phyloP scores from a whole-genome alignment of 2,113 vertebrate species.

The Tychaedon coryphoeus region DNA sequence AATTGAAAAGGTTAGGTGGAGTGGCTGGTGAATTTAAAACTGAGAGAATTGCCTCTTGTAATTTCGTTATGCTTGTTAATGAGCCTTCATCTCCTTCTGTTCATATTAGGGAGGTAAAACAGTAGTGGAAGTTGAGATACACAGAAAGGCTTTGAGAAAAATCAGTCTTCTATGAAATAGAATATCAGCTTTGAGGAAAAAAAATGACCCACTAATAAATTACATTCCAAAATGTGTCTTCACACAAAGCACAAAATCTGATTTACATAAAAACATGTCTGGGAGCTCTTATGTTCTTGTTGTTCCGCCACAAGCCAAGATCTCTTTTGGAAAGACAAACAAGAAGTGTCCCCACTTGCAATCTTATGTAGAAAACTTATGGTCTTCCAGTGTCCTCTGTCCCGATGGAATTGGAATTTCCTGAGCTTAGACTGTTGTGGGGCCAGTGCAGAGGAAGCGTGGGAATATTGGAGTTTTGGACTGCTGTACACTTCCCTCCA shows the following conservation, averaged over 20 bases:
- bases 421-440: neutral
- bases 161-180: slow-evolving; percentile 42
- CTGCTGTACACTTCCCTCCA: neutral
- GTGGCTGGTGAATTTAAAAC: slow-evolving; percentile 9
- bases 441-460: neutral
- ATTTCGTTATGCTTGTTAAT: slow-evolving; percentile 50
- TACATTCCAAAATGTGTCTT: slow-evolving; percentile 33
- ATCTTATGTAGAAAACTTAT: neutral
- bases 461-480: neutral
- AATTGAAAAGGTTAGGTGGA: neutral
- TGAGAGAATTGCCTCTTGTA: slow-evolving; percentile 10
- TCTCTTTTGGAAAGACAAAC: neutral
- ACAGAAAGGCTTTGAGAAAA: slow-evolving; percentile 39
- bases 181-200: slow-evolving; percentile 5
- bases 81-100: slow-evolving; percentile 15
- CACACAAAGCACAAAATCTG: neutral
- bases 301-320: neutral
- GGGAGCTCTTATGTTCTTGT: neutral
- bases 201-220: slow-evolving; percentile 29
- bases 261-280: slow-evolving; percentile 36
- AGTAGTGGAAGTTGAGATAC: slow-evolving; percentile 21
- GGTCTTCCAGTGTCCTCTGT: neutral
- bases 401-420: neutral
- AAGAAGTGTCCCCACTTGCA: neutral
- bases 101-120: neutral